These are phyloP conservation scores for Hydra vulgaris DNA, from an alignment of 30 jellyfish, hydroid and myxozoan species.

Conservation along the genomic window DNA sequence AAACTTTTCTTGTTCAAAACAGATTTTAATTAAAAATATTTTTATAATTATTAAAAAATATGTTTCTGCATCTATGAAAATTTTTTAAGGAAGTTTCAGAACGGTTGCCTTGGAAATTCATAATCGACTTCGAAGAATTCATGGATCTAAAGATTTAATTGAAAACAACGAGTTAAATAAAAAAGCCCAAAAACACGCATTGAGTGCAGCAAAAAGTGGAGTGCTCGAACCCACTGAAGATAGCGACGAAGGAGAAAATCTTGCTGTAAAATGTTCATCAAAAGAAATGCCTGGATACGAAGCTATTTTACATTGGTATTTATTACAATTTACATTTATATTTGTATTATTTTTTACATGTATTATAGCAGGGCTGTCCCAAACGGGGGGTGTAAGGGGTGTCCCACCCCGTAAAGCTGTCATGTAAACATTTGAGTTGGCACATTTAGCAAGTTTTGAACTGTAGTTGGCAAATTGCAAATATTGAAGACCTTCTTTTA, in stretches of 20 bases:
- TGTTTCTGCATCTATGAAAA: not conserved
- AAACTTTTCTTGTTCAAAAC: no score
- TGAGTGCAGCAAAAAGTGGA: constrained; percentile 15
- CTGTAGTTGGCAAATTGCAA: no score
- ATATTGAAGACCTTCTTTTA: no score
- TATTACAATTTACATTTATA: no score
- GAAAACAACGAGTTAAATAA: not conserved
- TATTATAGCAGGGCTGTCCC: no score
- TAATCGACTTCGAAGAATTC: constrained; percentile 11
- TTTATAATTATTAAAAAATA: no score
- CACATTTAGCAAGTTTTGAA: no score
- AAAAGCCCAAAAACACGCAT: constrained; percentile 21
- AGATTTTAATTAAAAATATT: no score
- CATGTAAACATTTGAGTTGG: no score
- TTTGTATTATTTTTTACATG: no score
- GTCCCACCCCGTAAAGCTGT: no score
- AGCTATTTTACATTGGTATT: constrained; percentile 20
- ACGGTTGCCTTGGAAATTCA: constrained; percentile 21
- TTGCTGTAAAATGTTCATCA: constrained; percentile 10
- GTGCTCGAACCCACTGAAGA: constrained; percentile 19
- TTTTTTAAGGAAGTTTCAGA: not conserved
- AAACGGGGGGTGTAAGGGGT: no score
- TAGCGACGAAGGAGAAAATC: constrained; percentile 24
- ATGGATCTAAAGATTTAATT: not conserved
- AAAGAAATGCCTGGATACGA: constrained; percentile 18